Conservation (phyloP, 2,888 invertebrate genomes). For the Synanthedon myopaeformis region DNA sequence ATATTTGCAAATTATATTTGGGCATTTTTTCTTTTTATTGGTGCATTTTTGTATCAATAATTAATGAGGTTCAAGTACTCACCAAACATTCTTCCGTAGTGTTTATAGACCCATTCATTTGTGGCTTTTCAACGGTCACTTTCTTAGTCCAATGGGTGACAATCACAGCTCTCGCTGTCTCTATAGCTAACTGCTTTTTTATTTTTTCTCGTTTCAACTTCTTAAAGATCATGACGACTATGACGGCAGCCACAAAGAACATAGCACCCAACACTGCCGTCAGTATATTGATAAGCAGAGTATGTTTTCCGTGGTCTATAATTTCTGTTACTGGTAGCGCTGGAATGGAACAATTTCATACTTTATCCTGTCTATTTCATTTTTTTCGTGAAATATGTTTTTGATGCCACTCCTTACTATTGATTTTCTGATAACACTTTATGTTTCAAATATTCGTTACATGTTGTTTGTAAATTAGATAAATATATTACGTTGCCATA, state of each 20-base stretch:
- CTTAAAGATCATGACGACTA: conserved; percentile 76
- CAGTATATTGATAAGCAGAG: conserved; percentile 69
- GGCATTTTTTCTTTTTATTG: too few relatives aligned
- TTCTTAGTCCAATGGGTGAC: conserved; percentile 92
- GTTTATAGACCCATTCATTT: conserved; percentile 70
- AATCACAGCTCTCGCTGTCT: conserved; percentile 83
- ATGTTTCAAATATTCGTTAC: too few relatives aligned
- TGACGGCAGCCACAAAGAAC: conserved; percentile 70
- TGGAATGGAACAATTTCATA: conserved; percentile 13
- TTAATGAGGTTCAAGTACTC: conserved; percentile 15
- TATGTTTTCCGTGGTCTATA: conserved; percentile 58
- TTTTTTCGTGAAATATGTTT: background rate
- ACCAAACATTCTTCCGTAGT: conserved; percentile 75
- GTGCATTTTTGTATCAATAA: too few relatives aligned
- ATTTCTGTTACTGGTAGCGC: conserved; percentile 45
- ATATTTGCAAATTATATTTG: too few relatives aligned
- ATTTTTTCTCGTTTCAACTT: conserved; percentile 82
- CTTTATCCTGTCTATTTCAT: too few relatives aligned
- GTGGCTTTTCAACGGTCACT: conserved; percentile 87
- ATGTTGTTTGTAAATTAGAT: too few relatives aligned
- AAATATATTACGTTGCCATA: too few relatives aligned
- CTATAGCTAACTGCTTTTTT: conserved; percentile 82
- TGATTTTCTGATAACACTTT: background rate
- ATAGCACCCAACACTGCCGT: conserved; percentile 71
- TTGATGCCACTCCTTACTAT: background rate